These are phyloP conservation scores for Araneus ventricosus DNA, from an alignment of 1,140 invertebrate species.

Conservation along the genomic window DNA sequence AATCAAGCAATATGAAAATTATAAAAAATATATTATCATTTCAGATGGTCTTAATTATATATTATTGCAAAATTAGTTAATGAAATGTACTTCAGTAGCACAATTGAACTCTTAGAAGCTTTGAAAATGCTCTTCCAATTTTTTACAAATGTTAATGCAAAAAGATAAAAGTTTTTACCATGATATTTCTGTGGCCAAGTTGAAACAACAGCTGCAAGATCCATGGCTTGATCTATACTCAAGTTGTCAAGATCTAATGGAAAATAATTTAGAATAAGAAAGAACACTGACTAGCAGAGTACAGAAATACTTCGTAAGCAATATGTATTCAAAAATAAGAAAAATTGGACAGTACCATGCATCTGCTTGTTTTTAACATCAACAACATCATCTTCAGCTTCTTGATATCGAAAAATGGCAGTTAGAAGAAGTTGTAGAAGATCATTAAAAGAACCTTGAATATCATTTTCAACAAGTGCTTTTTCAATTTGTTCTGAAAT, in stretches of 20 bases:
- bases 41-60: too few relatives aligned
- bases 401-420: conserved; percentile 91
- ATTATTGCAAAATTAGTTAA: too few relatives aligned
- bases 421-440: conserved; percentile 90
- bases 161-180: conserved; percentile 76
- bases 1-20: too few relatives aligned
- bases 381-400: conserved; percentile 86
- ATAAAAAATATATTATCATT: too few relatives aligned
- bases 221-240: conserved; percentile 81
- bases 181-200: conserved; percentile 79
- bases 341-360: neutral
- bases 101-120: too few relatives aligned
- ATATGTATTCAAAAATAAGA: neutral
- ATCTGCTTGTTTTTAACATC: neutral
- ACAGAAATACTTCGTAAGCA: neutral
- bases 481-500: conserved; percentile 81
- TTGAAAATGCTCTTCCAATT: too few relatives aligned
- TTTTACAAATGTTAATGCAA: too few relatives aligned
- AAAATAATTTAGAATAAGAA: neutral
- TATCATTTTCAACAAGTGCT: conserved; percentile 88
- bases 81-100: too few relatives aligned
- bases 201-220: conserved; percentile 82
- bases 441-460: conserved; percentile 90
- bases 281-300: neutral
- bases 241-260: conserved; percentile 47